A percentile compares a stretch with the other conserved stretches of the same genome.
Evolutionary conservation across 1,140 invertebrate genomes (phyloP).

Genomic region (Aphelinus certus): DNA sequence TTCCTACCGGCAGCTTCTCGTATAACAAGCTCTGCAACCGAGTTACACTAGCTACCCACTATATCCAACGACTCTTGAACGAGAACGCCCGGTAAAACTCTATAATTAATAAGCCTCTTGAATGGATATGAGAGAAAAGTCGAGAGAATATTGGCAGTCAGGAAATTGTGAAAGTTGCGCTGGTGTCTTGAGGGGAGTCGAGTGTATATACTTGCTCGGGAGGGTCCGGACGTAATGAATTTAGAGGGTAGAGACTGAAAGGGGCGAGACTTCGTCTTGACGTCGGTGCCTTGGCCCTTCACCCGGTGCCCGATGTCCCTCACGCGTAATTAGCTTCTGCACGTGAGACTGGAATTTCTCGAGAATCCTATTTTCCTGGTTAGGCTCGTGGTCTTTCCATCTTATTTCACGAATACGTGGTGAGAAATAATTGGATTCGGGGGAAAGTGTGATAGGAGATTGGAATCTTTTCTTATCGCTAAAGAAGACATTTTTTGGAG

Average conservation of each 20-base stretch:
- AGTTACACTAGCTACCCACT: too few species aligned
- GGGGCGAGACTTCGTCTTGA: background rate
- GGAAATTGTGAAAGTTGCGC: conserved; percentile 9
- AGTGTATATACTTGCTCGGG: background rate
- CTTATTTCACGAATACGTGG: too few species aligned
- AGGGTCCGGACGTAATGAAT: conserved; percentile 28
- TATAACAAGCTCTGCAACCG: background rate
- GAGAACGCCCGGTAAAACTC: conserved; percentile 5
- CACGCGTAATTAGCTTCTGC: conserved; percentile 20
- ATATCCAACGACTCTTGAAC: background rate
- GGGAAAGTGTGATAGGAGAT: too few species aligned
- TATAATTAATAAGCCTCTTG: conserved; percentile 33
- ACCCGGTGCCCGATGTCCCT: background rate
- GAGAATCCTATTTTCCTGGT: too few species aligned
- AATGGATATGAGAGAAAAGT: conserved; percentile 1
- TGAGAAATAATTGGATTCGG: too few species aligned
- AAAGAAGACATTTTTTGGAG: too few species aligned
- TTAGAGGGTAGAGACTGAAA: conserved; percentile 24
- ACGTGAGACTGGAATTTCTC: too few species aligned
- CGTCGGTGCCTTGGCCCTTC: conserved; percentile 17
- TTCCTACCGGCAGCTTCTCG: background rate
- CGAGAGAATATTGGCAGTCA: background rate
- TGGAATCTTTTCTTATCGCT: too few species aligned
- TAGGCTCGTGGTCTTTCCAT: too few species aligned
- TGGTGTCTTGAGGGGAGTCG: background rate